These are phyloP conservation scores for Lordiphosa clarofinis DNA, from an alignment of 1,140 invertebrate species.

Conservation along the genomic window DNA sequence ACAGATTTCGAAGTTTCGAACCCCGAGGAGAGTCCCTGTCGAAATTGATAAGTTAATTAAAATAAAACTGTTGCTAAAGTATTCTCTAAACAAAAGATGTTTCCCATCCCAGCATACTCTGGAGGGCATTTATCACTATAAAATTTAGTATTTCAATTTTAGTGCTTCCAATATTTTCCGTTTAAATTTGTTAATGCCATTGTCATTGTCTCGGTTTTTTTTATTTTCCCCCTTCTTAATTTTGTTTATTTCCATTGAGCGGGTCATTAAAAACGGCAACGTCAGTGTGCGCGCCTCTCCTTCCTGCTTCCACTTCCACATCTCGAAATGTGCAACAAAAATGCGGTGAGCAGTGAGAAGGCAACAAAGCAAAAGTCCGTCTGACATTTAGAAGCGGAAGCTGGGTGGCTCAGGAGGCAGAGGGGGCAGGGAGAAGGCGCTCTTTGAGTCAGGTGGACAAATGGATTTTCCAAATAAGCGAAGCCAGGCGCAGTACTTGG, in stretches of 20 bases:
- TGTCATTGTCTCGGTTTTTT: no score
- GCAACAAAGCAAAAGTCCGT: conserved; percentile 45
- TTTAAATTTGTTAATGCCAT: no score
- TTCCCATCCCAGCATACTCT: no score
- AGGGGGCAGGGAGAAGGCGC: background rate
- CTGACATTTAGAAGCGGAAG: conserved; percentile 20
- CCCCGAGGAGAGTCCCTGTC: no score
- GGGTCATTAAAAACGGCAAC: conserved; percentile 33
- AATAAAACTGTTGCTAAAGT: no score
- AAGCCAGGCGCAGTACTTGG: conserved; percentile 1
- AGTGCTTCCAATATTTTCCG: no score
- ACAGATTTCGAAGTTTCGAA: no score
- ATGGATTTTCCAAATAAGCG: conserved; percentile 72
- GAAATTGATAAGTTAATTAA: no score
- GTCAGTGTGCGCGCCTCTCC: background rate
- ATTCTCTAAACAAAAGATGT: no score
- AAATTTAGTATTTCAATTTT: no score
- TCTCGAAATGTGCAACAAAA: conserved; percentile 16
- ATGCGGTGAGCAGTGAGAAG: conserved; percentile 2
- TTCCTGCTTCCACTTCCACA: background rate
- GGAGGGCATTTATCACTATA: no score
- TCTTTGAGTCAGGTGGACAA: conserved; percentile 60
- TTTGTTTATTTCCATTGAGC: conserved; percentile 10
- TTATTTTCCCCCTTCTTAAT: no score
- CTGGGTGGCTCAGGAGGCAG: conserved; percentile 9